phyloP scores from a whole-genome alignment of 2,113 vertebrate genomes.

The Poeciliopsis occidentalis region DNA sequence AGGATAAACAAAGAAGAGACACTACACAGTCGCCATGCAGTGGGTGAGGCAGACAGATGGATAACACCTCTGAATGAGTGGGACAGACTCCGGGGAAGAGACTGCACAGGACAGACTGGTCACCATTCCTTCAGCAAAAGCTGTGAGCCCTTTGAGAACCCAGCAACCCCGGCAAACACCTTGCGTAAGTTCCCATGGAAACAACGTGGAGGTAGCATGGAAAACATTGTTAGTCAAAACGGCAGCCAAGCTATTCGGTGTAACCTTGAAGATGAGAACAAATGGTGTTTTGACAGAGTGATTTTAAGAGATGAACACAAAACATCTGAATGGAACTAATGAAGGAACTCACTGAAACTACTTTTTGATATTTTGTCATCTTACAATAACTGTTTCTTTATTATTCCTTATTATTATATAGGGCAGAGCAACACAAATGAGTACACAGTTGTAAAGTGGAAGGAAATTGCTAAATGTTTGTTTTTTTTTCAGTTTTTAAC shows the following conservation, averaged over 20 bases:
- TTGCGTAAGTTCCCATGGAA: conserved; percentile 70
- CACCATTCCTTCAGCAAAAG: conserved; percentile 34
- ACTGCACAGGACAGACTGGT: conserved; percentile 36
- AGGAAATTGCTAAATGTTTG: too few relatives aligned
- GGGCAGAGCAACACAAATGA: neutral
- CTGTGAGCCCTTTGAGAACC: conserved; percentile 47
- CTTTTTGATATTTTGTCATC: neutral
- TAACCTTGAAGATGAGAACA: conserved; percentile 55
- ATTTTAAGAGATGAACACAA: conserved; percentile 24
- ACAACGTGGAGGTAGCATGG: conserved; percentile 42
- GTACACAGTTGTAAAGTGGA: neutral
- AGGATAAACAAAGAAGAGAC: neutral
- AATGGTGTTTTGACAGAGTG: conserved; percentile 16
- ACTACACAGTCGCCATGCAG: neutral
- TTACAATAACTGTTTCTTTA: neutral
- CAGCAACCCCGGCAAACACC: conserved; percentile 40
- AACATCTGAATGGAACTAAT: neutral
- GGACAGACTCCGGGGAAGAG: conserved; percentile 24
- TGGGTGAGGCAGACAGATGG: conserved; percentile 26
- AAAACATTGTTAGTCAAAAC: conserved; percentile 42
- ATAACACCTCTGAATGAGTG: conserved; percentile 22
- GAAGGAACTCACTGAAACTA: neutral
- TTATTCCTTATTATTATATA: neutral
- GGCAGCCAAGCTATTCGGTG: conserved; percentile 27
- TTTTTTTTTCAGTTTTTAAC: too few relatives aligned